Conservation (phyloP, 2,888 invertebrate species). For the Erpobdella octoculata region DNA sequence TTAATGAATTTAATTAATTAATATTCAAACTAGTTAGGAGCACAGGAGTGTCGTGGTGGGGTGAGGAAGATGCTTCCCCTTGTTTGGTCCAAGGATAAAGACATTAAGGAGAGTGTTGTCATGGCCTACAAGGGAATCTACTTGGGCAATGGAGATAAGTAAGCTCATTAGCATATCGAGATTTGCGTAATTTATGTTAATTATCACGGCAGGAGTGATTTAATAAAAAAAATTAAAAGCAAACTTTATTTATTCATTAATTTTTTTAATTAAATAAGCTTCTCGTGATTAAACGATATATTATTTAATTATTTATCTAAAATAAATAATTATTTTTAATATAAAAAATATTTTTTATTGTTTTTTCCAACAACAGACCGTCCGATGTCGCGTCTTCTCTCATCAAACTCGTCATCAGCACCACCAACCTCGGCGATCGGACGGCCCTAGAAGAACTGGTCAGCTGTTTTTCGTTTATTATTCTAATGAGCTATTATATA, state of each 20-base stretch:
- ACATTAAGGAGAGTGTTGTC: conserved; percentile 64
- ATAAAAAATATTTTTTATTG: neutral
- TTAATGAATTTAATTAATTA: no score
- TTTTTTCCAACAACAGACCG: neutral
- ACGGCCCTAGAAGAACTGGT: conserved; percentile 60
- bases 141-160: conserved; percentile 42
- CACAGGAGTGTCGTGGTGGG: conserved; percentile 57
- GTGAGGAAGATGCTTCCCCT: conserved; percentile 69
- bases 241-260: conserved; percentile 38
- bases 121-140: conserved; percentile 70
- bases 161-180: neutral
- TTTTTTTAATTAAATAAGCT: neutral
- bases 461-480: conserved; percentile 31
- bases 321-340: neutral
- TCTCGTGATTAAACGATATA: neutral
- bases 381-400: conserved; percentile 52
- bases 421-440: conserved; percentile 58
- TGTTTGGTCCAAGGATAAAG: conserved; percentile 72
- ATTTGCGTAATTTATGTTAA: neutral
- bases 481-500: neutral
- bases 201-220: neutral
- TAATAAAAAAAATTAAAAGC: conserved; percentile 24
- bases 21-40: conserved; percentile 11
- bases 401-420: conserved; percentile 56
- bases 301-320: neutral